Evolutionary conservation across 2,113 vertebrate species (phyloP).

Genomic region (Todiramphus saurophagus): DNA sequence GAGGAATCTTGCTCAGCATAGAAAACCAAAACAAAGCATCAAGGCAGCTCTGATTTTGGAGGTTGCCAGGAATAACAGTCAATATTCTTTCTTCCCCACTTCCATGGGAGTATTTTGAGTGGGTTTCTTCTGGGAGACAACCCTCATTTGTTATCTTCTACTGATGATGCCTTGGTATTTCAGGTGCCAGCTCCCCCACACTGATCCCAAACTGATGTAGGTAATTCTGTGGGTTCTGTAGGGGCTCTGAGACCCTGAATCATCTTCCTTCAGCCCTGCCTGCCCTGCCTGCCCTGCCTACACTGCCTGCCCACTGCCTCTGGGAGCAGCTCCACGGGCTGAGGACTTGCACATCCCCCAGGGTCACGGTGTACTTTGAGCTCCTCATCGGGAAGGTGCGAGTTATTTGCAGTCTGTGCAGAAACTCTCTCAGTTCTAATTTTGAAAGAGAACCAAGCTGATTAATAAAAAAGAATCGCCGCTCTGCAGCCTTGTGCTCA

Average conservation of each 20-base stretch:
- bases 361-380: neutral
- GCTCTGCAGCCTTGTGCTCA: neutral
- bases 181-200: neutral
- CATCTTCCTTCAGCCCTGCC: accelerated
- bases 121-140: neutral
- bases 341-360: accelerated
- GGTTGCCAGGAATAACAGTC: neutral
- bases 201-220: neutral
- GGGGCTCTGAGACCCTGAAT: neutral
- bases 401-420: neutral
- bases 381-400: neutral
- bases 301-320: too few species aligned
- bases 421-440: neutral
- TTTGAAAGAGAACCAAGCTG: neutral
- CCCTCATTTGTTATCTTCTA: neutral
- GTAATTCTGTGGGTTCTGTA: accelerated
- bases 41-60: neutral
- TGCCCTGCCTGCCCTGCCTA: neutral
- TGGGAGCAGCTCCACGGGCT: neutral
- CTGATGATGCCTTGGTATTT: neutral
- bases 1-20: neutral
- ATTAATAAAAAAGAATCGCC: neutral
- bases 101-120: neutral
- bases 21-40: neutral
- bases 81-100: neutral